Evolutionary conservation across 1,140 invertebrate species (phyloP).

Genomic region (Neelides sp.): DNA sequence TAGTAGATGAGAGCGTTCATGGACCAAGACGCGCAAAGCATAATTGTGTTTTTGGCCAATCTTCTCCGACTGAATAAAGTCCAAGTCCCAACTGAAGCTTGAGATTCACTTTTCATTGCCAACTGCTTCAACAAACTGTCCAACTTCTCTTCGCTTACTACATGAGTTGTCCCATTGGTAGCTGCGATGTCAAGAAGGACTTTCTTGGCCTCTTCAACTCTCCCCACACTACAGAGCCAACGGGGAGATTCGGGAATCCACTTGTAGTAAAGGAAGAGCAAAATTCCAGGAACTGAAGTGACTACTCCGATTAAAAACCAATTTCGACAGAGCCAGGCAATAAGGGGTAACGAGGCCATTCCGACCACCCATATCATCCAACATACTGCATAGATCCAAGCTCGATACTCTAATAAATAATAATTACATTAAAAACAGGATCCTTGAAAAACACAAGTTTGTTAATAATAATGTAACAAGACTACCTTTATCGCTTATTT

Average conservation of each 20-base stretch:
- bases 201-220: slow-evolving; percentile 39
- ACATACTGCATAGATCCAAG: slow-evolving; percentile 22
- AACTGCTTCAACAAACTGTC: slow-evolving; percentile 8
- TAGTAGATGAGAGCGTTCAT: not conserved
- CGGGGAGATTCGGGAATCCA: slow-evolving; percentile 41
- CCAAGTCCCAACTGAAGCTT: slow-evolving; percentile 20
- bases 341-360: slow-evolving; percentile 23
- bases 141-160: slow-evolving; percentile 5
- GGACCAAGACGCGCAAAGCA: slow-evolving; percentile 19
- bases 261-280: slow-evolving; percentile 32
- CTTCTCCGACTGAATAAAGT: slow-evolving; percentile 18
- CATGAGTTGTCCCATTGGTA: slow-evolving; percentile 17
- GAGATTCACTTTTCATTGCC: slow-evolving; percentile 5
- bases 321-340: slow-evolving; percentile 20
- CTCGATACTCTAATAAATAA: slow-evolving; percentile 21
- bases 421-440: not conserved
- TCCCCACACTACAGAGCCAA: slow-evolving; percentile 41
- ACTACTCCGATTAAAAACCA: slow-evolving; percentile 24
- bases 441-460: not conserved
- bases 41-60: slow-evolving; percentile 15
- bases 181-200: slow-evolving; percentile 31
- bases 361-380: slow-evolving; percentile 23
- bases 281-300: slow-evolving; percentile 18
- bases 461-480: not conserved
- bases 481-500: slow-evolving; percentile 23